Percentiles rank a stretch among this genome's conserved stretches.
phyloP scores from a whole-genome alignment of 2,113 vertebrate genomes.

The Sylvietta virens region DNA sequence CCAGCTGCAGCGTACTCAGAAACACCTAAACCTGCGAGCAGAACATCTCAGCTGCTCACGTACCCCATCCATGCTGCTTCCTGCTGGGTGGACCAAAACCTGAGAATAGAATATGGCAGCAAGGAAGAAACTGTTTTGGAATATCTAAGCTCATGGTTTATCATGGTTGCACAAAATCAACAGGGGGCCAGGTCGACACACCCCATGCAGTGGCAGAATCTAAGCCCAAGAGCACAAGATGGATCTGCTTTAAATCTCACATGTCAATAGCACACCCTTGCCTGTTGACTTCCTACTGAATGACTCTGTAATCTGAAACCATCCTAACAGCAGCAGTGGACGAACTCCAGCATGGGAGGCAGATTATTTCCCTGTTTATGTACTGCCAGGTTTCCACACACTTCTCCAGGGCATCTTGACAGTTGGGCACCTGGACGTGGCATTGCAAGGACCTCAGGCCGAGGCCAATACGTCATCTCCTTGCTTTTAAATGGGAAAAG shows the following conservation, averaged over 20 bases:
- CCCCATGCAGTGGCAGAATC: background rate
- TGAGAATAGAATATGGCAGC: fast-evolving
- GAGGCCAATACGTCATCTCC: background rate
- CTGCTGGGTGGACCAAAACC: background rate
- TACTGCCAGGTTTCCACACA: background rate
- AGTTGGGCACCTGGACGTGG: background rate
- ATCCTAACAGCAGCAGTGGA: background rate
- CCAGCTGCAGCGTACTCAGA: background rate
- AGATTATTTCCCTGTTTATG: background rate
- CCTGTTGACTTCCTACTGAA: constrained; percentile 27
- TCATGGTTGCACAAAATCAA: background rate
- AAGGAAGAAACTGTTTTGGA: background rate
- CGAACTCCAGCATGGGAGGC: background rate
- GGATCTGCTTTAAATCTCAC: constrained; percentile 15
- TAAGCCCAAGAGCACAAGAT: background rate
- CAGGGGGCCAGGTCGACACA: fast-evolving
- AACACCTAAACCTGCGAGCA: background rate
- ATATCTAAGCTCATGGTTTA: background rate
- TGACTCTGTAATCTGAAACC: constrained; percentile 18
- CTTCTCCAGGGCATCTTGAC: background rate
- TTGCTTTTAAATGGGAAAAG: background rate
- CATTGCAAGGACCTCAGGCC: background rate
- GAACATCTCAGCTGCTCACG: background rate
- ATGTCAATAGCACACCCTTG: constrained; percentile 11
- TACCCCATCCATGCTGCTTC: background rate